These are phyloP conservation scores for Pseudorectes ferrugineus DNA, from an alignment of 2,113 vertebrate species.

Conservation along the genomic window DNA sequence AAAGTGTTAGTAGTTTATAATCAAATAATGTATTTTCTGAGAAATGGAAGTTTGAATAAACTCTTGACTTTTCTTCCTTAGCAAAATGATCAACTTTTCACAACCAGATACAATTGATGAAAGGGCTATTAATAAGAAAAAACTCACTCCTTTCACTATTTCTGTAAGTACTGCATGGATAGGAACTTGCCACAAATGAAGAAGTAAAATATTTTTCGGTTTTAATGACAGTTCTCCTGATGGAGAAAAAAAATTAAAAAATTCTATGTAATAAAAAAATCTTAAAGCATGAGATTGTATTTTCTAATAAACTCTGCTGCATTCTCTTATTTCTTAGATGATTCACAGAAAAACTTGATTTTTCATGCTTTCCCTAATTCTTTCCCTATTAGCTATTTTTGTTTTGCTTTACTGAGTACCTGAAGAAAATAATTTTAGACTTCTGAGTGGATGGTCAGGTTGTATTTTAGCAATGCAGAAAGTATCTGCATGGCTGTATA, in stretches of 20 bases:
- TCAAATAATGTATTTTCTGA: not conserved
- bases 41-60: not conserved
- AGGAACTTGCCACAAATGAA: not conserved
- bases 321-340: not conserved
- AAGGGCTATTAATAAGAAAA: conserved; percentile 95
- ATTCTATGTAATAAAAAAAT: not conserved
- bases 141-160: conserved; percentile 88
- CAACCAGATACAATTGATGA: conserved; percentile 96
- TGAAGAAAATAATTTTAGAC: not conserved
- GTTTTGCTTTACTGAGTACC: not conserved
- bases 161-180: conserved; percentile 79
- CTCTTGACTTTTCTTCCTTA: conserved; percentile 65
- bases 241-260: not conserved
- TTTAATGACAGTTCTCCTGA: not conserved
- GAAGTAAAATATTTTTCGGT: not conserved
- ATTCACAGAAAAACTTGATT: not conserved
- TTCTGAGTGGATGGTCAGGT: not conserved
- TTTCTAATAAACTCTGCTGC: not conserved
- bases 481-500: not conserved
- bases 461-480: not conserved
- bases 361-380: not conserved
- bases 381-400: not conserved
- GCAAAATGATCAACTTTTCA: conserved; percentile 98
- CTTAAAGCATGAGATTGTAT: not conserved
- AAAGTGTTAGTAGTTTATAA: not conserved